Evolutionary conservation across 92 coral and sea anemone species (phyloP).

Genomic region (Heteractis magnifica): DNA sequence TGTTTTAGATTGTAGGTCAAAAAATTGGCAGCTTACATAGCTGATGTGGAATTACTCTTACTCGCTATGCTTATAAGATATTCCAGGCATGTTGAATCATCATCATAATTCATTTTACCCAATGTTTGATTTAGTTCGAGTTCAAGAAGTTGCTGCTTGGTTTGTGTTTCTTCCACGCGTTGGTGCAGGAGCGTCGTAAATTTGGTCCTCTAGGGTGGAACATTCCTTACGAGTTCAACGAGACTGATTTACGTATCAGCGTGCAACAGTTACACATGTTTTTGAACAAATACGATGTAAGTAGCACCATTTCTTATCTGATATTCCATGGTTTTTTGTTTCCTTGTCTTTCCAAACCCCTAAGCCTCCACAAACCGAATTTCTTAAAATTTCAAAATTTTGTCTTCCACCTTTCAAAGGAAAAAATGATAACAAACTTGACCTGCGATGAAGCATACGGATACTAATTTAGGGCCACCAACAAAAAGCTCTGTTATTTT

Average conservation of each 20-base stretch:
- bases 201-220: conserved; percentile 99
- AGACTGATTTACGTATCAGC: conserved; percentile 91
- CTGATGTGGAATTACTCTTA: background rate
- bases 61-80: background rate
- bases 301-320: conserved; percentile 13
- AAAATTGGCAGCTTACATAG: too few relatives aligned
- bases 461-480: too few relatives aligned
- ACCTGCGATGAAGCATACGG: too few relatives aligned
- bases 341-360: too few relatives aligned
- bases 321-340: background rate
- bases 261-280: conserved; percentile 97
- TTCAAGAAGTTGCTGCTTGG: conserved; percentile 93
- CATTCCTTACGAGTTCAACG: conserved; percentile 98
- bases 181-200: conserved; percentile 93
- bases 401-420: too few relatives aligned
- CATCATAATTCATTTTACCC: background rate
- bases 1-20: too few relatives aligned
- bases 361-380: too few relatives aligned
- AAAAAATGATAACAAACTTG: too few relatives aligned
- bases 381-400: too few relatives aligned
- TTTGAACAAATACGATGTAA: conserved; percentile 87
- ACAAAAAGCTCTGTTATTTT: too few relatives aligned
- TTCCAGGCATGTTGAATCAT: background rate
- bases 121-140: conserved; percentile 49
- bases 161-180: conserved; percentile 96